Conservation (phyloP, 2,797 vertebrate genomes). For the Chromobotia macracanthus region DNA sequence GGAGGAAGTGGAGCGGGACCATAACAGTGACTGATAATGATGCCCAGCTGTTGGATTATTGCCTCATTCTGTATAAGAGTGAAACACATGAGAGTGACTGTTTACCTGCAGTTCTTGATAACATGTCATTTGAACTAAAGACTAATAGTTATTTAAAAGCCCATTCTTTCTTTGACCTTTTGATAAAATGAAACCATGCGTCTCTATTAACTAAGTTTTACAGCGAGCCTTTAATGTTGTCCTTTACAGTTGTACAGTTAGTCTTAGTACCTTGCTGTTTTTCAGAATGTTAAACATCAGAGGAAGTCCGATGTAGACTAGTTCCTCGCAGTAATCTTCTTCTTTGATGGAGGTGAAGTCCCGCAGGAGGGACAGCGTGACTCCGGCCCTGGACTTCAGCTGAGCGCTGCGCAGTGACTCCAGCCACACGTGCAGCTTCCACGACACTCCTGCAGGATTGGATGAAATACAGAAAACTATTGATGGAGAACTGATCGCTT, state of each 20-base stretch:
- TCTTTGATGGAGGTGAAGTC: constrained; percentile 91
- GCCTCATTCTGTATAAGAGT: constrained; percentile 86
- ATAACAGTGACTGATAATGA: constrained; percentile 91
- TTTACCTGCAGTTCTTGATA: neutral
- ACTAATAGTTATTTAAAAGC: too few relatives aligned
- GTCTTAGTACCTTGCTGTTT: constrained; percentile 83
- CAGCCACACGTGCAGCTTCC: constrained; percentile 96
- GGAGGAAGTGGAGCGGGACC: constrained; percentile 88
- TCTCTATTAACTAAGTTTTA: too few relatives aligned
- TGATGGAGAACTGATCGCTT: neutral
- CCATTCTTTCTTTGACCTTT: too few relatives aligned
- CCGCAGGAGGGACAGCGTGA: constrained; percentile 86
- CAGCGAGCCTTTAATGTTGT: too few relatives aligned
- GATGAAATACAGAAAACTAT: neutral
- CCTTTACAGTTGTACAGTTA: too few relatives aligned
- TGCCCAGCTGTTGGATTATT: constrained; percentile 85
- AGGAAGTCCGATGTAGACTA: constrained; percentile 85
- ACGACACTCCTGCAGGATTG: constrained; percentile 83
- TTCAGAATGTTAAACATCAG: constrained; percentile 91
- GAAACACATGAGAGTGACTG: constrained; percentile 4
- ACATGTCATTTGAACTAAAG: neutral
- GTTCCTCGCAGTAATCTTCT: constrained; percentile 91
- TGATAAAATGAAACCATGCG: too few relatives aligned
- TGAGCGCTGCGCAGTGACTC: constrained; percentile 91
- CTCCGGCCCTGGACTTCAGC: constrained; percentile 85